phyloP scores from a whole-genome alignment of 23 tunicate genomes.

The Ascidia mentula region DNA sequence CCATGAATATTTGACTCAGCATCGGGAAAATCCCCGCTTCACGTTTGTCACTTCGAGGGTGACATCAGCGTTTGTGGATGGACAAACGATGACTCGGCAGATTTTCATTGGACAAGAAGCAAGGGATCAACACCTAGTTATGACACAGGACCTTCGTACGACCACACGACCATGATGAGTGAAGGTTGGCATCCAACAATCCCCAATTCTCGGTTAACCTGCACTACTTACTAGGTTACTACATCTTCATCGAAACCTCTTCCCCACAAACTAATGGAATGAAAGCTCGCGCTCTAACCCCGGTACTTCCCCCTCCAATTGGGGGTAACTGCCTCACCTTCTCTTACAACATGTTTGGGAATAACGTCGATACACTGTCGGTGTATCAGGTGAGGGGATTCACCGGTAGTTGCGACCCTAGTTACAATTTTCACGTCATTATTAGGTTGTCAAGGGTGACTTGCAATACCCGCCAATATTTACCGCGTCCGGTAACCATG shows the following conservation, averaged over 20 bases:
- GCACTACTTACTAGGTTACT: constrained; percentile 45
- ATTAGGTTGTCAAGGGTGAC: background rate
- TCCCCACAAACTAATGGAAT: constrained; percentile 75
- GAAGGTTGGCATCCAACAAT: constrained; percentile 38
- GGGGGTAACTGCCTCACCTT: constrained; percentile 56
- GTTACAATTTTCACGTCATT: background rate
- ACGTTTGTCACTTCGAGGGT: constrained; percentile 72
- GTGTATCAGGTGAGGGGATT: constrained; percentile 32
- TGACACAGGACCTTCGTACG: constrained; percentile 71
- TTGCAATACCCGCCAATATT: background rate
- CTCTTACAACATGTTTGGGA: constrained; percentile 83
- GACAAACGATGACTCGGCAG: constrained; percentile 45
- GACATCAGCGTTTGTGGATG: constrained; percentile 51
- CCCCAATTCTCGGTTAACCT: background rate
- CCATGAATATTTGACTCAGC: too few relatives aligned
- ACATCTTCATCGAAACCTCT: constrained; percentile 75
- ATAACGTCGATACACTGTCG: constrained; percentile 45
- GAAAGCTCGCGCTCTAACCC: constrained; percentile 58
- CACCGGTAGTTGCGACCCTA: background rate
- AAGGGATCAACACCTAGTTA: constrained; percentile 51
- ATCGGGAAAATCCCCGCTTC: constrained; percentile 17
- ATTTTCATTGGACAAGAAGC: constrained; percentile 35
- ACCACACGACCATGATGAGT: constrained; percentile 58
- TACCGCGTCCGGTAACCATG: constrained; percentile 44
- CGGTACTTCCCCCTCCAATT: constrained; percentile 30